phyloP scores from a whole-genome alignment of 2,113 vertebrate species.

The Nanorana parkeri region DNA sequence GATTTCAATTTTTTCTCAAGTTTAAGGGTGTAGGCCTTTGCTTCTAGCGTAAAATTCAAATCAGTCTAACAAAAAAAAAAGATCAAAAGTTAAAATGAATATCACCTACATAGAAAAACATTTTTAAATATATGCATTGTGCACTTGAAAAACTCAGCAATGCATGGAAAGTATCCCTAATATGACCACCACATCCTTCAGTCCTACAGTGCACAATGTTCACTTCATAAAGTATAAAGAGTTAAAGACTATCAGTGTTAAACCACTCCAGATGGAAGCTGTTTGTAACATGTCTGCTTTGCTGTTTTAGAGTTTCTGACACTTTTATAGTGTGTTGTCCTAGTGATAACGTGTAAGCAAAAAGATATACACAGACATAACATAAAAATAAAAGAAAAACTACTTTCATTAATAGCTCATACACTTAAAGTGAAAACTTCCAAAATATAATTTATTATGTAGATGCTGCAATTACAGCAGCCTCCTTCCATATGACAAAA shows the following conservation, averaged over 20 bases:
- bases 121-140: too few relatives aligned
- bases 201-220: not conserved
- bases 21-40: too few relatives aligned
- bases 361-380: slow-evolving; percentile 65
- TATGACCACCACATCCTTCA: not conserved
- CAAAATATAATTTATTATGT: not conserved
- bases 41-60: too few relatives aligned
- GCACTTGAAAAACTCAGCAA: too few relatives aligned
- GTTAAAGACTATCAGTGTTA: slow-evolving; percentile 10
- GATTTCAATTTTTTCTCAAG: too few relatives aligned
- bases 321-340: slow-evolving; percentile 75
- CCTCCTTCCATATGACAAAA: not conserved
- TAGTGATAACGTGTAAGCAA: slow-evolving; percentile 71
- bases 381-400: slow-evolving; percentile 53
- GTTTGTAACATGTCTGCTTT: slow-evolving; percentile 68
- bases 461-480: slow-evolving; percentile 17
- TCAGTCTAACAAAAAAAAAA: too few relatives aligned
- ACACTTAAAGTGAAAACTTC: slow-evolving; percentile 38
- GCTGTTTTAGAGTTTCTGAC: slow-evolving; percentile 69
- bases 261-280: slow-evolving; percentile 67
- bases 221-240: not conserved
- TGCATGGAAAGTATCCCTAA: not conserved
- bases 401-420: slow-evolving; percentile 38
- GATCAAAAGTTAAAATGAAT: too few relatives aligned
- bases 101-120: too few relatives aligned